Evolutionary conservation across 2,888 invertebrate genomes (phyloP).

Genomic region (Polymixis lichenea): DNA sequence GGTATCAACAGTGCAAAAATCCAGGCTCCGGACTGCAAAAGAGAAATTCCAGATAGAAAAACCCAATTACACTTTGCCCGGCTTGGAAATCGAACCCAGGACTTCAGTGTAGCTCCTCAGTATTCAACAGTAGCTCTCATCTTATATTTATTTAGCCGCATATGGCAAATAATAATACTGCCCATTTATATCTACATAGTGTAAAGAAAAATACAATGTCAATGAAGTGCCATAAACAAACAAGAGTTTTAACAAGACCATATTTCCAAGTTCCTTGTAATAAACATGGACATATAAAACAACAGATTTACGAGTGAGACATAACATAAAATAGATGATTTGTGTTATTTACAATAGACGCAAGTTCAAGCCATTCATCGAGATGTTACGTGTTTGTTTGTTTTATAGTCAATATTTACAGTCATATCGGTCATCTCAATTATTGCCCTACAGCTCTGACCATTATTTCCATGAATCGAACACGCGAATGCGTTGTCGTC

Average conservation of each 20-base stretch:
- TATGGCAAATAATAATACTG: neutral
- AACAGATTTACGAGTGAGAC: conserved; percentile 15
- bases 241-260: conserved; percentile 1
- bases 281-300: neutral
- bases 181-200: no score
- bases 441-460: conserved; percentile 35
- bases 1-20: no score
- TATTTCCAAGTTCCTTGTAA: conserved; percentile 13
- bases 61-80: no score
- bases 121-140: no score
- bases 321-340: neutral
- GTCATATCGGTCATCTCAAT: conserved; percentile 43
- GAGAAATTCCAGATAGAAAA: no score
- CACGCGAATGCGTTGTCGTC: conserved; percentile 2
- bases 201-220: neutral
- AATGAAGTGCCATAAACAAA: neutral
- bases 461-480: conserved; percentile 35
- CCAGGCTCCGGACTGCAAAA: no score
- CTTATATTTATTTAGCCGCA: neutral
- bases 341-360: conserved; percentile 46
- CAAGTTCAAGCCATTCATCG: conserved; percentile 38
- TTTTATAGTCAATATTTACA: conserved; percentile 52
- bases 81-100: no score
- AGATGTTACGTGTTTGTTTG: conserved; percentile 47
- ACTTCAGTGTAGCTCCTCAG: no score